Conservation (phyloP, 2,888 invertebrate genomes). For the Drosophila fungiperda region DNA sequence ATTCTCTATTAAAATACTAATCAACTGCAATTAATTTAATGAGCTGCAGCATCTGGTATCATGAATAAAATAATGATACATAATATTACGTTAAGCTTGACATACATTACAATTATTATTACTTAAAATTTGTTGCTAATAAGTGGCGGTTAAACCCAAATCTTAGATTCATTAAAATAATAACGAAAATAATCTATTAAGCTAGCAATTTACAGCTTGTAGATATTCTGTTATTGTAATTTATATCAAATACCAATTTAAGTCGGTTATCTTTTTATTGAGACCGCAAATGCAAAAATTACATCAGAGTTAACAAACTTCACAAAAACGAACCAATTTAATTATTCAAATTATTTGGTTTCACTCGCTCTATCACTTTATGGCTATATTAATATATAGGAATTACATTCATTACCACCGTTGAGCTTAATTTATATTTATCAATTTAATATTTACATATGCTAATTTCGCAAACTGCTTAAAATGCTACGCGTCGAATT, state of each 20-base stretch:
- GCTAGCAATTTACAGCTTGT: neutral
- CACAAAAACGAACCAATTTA: conserved; percentile 12
- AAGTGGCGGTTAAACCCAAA: neutral
- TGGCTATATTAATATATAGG: conserved; percentile 21
- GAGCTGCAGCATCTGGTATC: neutral
- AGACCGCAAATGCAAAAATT: conserved; percentile 1
- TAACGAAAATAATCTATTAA: neutral
- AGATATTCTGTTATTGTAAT: neutral
- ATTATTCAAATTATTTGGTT: conserved; percentile 14
- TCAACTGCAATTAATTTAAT: conserved; percentile 15
- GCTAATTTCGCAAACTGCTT: conserved; percentile 6
- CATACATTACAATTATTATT: neutral
- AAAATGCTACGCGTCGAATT: conserved; percentile 24
- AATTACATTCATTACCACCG: conserved; percentile 31
- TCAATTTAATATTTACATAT: conserved; percentile 13
- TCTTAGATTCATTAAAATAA: neutral
- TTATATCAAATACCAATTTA: neutral
- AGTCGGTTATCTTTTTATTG: neutral
- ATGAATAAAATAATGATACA: neutral
- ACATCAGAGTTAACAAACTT: neutral
- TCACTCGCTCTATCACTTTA: neutral
- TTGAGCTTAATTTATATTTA: conserved; percentile 12
- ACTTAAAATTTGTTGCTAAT: neutral
- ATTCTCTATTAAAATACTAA: neutral
- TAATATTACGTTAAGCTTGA: neutral